Evolutionary conservation across 1,140 invertebrate species (phyloP), one percentile per base, ranked within the genome.

Genomic region (Battus philenor): DNA sequence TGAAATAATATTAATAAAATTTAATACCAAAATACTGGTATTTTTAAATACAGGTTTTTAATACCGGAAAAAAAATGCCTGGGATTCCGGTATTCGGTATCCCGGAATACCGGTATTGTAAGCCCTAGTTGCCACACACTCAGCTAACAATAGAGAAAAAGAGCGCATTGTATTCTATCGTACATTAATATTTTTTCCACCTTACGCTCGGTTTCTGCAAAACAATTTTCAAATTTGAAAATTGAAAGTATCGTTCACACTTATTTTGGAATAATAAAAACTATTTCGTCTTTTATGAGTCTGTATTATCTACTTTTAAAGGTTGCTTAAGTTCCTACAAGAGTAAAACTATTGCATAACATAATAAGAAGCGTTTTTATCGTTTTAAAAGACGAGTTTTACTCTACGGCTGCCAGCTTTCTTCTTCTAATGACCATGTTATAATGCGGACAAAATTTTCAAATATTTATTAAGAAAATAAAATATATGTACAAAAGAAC

Each of bases 101-200:
- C n/a, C n/a, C n/a, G n/a, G n/a, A n/a, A n/a, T n/a, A n/a, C n/a
- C n/a, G n/a, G n/a, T n/a, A n/a, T n/a, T n/a, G n/a, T n/a, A n/a
- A n/a, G n/a, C n/a, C n/a, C n/a, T n/a, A n/a, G n/a, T n/a, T n/a
- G n/a, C n/a, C n/a, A n/a, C n/a, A n/a, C n/a, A n/a, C n/a, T n/a
- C n/a, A 83, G 57, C 29, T 66, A 59, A 59, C 79, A 83, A 56
- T 76, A 83, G 15, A 81, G 38, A 30, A 63, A 68, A n/a, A 69
- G 62, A 2, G 75, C 64, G 44, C 79, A 83, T 59, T 79, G 71
- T 54, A 76, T 61, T 10, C 62, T 58, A 45, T 81, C 79, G 44
- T 77, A 59, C 7, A 46, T 54, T 27, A 84, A 53, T 39, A 84
- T 76, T 55, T 67, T 70, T 52, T 67, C 79, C 79, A 84, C 49